Base-by-base conservation (phyloP, 2,888 invertebrate genomes). In the Mythimna albipuncta region DNA sequence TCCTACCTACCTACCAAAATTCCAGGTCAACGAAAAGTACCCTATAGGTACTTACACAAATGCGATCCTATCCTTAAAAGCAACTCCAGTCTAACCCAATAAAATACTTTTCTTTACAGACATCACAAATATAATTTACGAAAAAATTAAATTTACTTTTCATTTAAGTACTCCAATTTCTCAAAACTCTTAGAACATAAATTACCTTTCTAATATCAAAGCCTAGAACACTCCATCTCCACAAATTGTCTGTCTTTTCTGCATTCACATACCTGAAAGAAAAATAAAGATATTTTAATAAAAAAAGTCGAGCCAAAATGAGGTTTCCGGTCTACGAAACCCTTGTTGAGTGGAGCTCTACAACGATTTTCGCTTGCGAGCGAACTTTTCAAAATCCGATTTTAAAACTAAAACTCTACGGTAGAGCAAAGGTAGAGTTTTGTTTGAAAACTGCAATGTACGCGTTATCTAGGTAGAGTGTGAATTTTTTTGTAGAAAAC, bases 181-280 rank as follows among this genome's bases (percentile, higher is more conserved):
- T 41, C 21, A 21, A 61, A 61, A 21, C 21, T 21, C 21, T n/a
- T 44, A 35, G 16, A 55, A 44, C 16, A 38, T 63, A 55, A 70
- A 57, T 63, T 80, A 80, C 77, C 64, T 72, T 35, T 68, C 11
- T 21, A 32, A 69, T 11, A 62, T 21, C 57, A 38, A 11, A 21
- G 9, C 50, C 16, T 13, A n/a, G 66, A 71, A n/a, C n/a, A 58
- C 50, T 50, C 32, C 19, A 35, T 47, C 61, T 54, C 26, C 59
- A 71, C 64, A 71, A 44, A 67, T 4, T 1, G 62, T 21, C 26
- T 26, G 26, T 26, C 26, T 26, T 26, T 21, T 63, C 66, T 7
- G 35, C 72, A 52, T 54, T 2, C 77, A 81, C 79, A 63, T 86
- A 85, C 84, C 85, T 85, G 84, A 1, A 78, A 85, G 70, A 85